phyloP scores from a whole-genome alignment of 1,140 invertebrate species.

The Drosophila jambulina region DNA sequence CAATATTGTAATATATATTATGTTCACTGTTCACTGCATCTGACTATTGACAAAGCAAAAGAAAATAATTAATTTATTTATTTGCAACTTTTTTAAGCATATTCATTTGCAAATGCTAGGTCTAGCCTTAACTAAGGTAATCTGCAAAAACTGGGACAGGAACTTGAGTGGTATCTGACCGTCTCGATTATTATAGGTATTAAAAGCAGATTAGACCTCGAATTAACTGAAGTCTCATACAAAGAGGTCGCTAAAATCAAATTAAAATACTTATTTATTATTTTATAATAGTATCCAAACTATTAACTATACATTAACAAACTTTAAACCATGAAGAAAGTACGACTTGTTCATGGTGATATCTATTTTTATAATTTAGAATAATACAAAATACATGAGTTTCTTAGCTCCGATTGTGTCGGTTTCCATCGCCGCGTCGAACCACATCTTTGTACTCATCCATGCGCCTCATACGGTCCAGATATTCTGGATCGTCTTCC shows the following conservation, averaged over 20 bases:
- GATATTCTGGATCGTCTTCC: constrained; percentile 91
- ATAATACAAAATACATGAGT: constrained; percentile 45
- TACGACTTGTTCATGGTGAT: background rate
- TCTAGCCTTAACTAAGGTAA: background rate
- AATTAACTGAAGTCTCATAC: too few relatives aligned
- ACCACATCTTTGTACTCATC: constrained; percentile 98
- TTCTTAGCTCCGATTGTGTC: constrained; percentile 92
- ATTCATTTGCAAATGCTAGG: background rate
- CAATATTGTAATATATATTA: too few relatives aligned
- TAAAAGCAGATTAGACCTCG: too few relatives aligned
- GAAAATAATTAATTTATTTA: too few relatives aligned
- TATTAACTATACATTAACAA: background rate
- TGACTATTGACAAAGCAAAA: too few relatives aligned
- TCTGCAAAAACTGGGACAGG: background rate
- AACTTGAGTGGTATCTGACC: too few relatives aligned
- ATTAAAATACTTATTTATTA: background rate
- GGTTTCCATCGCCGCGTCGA: constrained; percentile 94
- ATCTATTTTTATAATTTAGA: constrained; percentile 9
- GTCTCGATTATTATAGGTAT: too few relatives aligned
- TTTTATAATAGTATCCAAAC: background rate
- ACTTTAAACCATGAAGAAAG: background rate
- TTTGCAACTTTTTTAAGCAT: too few relatives aligned
- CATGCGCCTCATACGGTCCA: constrained; percentile 89
- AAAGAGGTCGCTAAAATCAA: background rate
- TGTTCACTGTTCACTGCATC: too few relatives aligned